Conservation (phyloP, 2,113 vertebrate species). For the Chionis minor region DNA sequence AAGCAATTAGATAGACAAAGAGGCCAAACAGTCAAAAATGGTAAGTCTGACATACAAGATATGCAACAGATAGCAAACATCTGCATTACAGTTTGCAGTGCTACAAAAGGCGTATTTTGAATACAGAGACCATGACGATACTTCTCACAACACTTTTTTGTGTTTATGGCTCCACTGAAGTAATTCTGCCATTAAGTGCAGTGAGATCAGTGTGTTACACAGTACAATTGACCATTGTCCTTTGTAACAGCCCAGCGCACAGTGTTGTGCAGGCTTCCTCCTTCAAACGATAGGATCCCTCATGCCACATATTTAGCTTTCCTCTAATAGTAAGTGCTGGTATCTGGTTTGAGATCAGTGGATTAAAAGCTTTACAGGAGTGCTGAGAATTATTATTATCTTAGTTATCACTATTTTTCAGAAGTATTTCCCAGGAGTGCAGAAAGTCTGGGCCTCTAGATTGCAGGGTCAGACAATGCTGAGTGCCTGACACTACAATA, state of each 20-base stretch:
- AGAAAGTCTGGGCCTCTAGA: constrained; percentile 21
- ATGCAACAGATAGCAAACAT: not conserved
- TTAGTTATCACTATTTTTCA: constrained; percentile 55
- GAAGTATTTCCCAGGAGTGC: constrained; percentile 21
- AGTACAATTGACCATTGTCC: not conserved
- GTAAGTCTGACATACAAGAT: not conserved
- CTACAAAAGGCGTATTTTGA: not conserved
- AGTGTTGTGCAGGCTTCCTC: not conserved
- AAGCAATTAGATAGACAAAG: not conserved
- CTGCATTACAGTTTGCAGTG: not conserved
- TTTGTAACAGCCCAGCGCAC: not conserved
- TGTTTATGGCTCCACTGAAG: not conserved
- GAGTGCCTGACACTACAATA: constrained; percentile 25
- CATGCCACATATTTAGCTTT: not conserved
- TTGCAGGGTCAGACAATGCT: constrained; percentile 33
- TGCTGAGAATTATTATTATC: constrained; percentile 57
- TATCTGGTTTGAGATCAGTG: constrained; percentile 47
- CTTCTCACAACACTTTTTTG: not conserved
- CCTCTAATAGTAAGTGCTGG: not conserved
- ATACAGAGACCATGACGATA: not conserved
- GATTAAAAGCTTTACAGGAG: constrained; percentile 62
- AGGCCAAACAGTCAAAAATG: not conserved
- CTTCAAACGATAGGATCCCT: constrained; percentile 13
- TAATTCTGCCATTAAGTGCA: not conserved
- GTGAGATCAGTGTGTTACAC: not conserved